These are phyloP conservation scores for Chloropsis cyanopogon DNA, from an alignment of 2,113 vertebrate genomes.

Conservation along the genomic window DNA sequence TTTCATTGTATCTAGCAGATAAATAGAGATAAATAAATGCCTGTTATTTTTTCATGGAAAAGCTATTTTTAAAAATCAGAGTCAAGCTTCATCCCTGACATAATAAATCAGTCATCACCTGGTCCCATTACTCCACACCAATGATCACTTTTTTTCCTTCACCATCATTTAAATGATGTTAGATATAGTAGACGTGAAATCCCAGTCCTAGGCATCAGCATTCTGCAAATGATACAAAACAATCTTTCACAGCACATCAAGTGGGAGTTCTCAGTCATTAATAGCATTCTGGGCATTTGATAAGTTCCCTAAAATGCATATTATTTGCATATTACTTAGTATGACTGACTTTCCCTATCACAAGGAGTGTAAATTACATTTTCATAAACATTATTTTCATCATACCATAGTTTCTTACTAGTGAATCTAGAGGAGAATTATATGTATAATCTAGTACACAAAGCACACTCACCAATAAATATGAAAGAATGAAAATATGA, in stretches of 20 bases:
- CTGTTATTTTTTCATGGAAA: not conserved
- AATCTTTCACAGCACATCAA: not conserved
- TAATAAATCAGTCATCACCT: not conserved
- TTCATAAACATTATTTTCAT: not conserved
- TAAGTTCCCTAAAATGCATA: not conserved
- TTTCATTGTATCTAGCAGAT: not conserved
- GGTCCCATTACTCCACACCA: not conserved
- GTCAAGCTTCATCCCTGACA: not conserved
- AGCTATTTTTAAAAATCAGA: not conserved
- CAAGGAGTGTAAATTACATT: not conserved
- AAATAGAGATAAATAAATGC: not conserved
- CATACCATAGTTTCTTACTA: not conserved
- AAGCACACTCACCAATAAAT: not conserved
- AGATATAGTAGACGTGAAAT: not conserved
- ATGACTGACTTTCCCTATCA: not conserved
- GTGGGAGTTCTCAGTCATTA: not conserved
- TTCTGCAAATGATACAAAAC: not conserved
- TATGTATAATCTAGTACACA: not conserved
- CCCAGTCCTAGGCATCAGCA: not conserved
- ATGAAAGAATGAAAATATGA: not conserved
- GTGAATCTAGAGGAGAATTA: not conserved
- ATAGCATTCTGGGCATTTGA: not conserved
- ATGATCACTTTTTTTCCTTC: not conserved
- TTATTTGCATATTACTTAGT: not conserved
- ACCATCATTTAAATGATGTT: not conserved